Evolutionary conservation across 2,888 invertebrate genomes (phyloP).

Genomic region (Dryococelus australis): DNA sequence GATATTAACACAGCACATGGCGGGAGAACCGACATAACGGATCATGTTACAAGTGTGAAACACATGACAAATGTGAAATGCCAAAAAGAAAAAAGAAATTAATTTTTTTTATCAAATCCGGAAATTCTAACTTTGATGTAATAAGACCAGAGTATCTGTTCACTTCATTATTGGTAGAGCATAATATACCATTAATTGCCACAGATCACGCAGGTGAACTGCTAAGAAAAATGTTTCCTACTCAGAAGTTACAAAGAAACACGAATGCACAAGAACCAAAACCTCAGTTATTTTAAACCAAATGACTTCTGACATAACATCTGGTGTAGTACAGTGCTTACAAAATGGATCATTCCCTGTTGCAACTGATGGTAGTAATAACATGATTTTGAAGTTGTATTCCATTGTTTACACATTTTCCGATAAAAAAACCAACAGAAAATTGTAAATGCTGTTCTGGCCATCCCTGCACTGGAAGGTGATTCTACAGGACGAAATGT

Average conservation of each 20-base stretch:
- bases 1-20: background rate
- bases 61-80: too few relatives aligned
- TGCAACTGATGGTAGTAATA: background rate
- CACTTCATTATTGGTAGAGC: constrained; percentile 6
- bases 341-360: background rate
- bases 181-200: background rate
- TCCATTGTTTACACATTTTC: background rate
- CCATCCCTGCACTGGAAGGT: background rate
- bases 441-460: background rate
- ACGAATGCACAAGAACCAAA: too few relatives aligned
- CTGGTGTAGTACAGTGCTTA: background rate
- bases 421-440: background rate
- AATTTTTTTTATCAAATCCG: too few relatives aligned
- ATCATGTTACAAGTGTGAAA: too few relatives aligned
- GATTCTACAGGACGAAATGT: background rate
- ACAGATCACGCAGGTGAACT: background rate
- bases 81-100: too few relatives aligned
- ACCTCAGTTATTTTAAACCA: too few relatives aligned
- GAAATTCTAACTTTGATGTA: background rate
- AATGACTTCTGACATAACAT: too few relatives aligned
- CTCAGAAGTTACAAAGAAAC: background rate
- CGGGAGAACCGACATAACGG: too few relatives aligned
- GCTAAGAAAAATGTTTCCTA: background rate
- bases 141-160: background rate
- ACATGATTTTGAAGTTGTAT: background rate